Evolutionary conservation across 2,113 vertebrate genomes (phyloP), one percentile per base, ranked within the genome.

Genomic region (Solenodon paradoxus): DNA sequence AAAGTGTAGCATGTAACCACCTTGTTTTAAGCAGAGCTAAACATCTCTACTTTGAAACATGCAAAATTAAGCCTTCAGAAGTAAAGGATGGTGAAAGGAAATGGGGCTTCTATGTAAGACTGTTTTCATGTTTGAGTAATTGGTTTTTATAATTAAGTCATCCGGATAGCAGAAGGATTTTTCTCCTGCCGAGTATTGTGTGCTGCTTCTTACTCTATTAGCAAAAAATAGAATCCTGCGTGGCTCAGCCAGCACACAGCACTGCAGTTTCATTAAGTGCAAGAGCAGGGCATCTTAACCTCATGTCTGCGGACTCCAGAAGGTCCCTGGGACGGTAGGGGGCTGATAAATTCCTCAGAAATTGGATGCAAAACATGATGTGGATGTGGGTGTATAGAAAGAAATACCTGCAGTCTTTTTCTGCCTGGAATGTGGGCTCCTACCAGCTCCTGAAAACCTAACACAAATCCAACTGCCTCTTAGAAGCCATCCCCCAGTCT

Each of bases 11-110:
- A 35, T 84, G 10, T 19, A 90, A 59, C 38, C n/a, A 35, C 61
- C 55, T 47, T 90, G 26, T 78, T 86, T 69, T 83, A 68, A 88
- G 51, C 47, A 63, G 17, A 87, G 75, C 38, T 28, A 51, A 26
- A 88, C n/a, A 15, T 53, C 20, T 12, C 35, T 24, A 15, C 30
- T 88, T 88, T 55, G 66, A 79, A 78, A 66, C 42, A 80, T 16
- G 75, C 7, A 90, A 95, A 97, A 89, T 35, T 53, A 74, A 96
- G 79, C 47, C 88, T 64, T 94, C 40, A 75, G 49, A 94, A 69
- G 3, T 30, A 96, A 92, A 90, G 26, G 63, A 49, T 45, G 7
- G 30, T 68, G 38, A 74, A 59, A 63, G 66, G 7, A 95, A 95
- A 59, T 9, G 19, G 28, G 13, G 12, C 1, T n/a, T 4, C 53